Conservation (phyloP, 2,888 invertebrate genomes). For the Autographa gamma region DNA sequence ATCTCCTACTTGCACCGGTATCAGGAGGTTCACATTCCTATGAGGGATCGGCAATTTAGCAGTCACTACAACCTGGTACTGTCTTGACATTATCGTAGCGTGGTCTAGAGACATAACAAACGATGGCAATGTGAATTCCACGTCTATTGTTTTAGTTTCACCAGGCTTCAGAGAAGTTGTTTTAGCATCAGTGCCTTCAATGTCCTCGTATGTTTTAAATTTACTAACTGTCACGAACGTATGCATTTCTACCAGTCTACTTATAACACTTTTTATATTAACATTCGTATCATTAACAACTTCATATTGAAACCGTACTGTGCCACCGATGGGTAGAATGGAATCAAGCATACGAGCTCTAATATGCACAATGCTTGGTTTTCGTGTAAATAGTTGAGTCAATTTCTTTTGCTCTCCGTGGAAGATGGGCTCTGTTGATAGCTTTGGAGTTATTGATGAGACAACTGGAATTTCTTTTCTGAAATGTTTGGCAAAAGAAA, state of each 20-base stretch:
- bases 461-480: conserved; percentile 63
- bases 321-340: conserved; percentile 58
- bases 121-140: conserved; percentile 40
- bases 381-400: conserved; percentile 59
- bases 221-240: conserved; percentile 46
- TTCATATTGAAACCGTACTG: conserved; percentile 61
- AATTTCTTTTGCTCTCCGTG: conserved; percentile 62
- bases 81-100: conserved; percentile 61
- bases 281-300: conserved; percentile 62
- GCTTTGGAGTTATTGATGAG: conserved; percentile 57
- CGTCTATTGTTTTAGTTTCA: conserved; percentile 49
- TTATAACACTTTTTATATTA: conserved; percentile 59
- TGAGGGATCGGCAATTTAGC: conserved; percentile 63
- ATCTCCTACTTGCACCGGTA: conserved; percentile 65
- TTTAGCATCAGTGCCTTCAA: conserved; percentile 58
- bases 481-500: conserved; percentile 61
- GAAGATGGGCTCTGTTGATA: conserved; percentile 57
- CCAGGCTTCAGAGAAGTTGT: conserved; percentile 52
- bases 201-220: conserved; percentile 22
- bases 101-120: conserved; percentile 55
- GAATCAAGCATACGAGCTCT: conserved; percentile 61
- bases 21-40: conserved; percentile 54
- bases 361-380: conserved; percentile 58
- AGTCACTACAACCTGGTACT: conserved; percentile 60
- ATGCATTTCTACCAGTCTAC: conserved; percentile 59